A percentile compares a stretch with the other conserved stretches of the same genome.
Evolutionary conservation across 2,797 vertebrate species (phyloP).

Genomic region (Hozukius guyotensis): DNA sequence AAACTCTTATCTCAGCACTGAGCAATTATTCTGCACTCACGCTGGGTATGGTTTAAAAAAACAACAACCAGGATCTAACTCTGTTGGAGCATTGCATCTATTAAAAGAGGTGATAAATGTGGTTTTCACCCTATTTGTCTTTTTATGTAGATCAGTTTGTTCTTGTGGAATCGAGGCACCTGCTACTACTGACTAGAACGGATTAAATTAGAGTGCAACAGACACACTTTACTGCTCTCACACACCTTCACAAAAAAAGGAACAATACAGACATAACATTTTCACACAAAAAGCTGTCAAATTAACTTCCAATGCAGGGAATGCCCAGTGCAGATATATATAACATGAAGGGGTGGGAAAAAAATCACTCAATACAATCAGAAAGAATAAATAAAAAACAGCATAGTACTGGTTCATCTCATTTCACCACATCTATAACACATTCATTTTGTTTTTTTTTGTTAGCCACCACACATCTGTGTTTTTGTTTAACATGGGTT

Average conservation of each 20-base stretch:
- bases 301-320: conserved; percentile 22
- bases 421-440: conserved; percentile 66
- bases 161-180: conserved; percentile 27
- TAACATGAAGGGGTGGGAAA: conserved; percentile 17
- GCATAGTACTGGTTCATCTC: conserved; percentile 36
- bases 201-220: conserved; percentile 15
- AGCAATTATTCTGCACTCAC: conserved; percentile 24
- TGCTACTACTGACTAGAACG: conserved; percentile 1
- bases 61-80: neutral
- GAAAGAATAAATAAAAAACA: conserved; percentile 55
- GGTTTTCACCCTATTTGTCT: neutral
- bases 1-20: conserved; percentile 19
- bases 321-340: conserved; percentile 46
- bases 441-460: conserved; percentile 56
- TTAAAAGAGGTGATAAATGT: conserved; percentile 23
- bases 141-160: neutral
- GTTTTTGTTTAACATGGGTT: conserved; percentile 42
- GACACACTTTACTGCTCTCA: conserved; percentile 8
- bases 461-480: conserved; percentile 44
- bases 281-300: conserved; percentile 23
- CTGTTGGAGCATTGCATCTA: conserved; percentile 11
- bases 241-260: conserved; percentile 31
- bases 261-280: conserved; percentile 17
- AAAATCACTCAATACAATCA: conserved; percentile 61
- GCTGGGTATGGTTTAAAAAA: neutral